Percentiles rank a stretch among this genome's conserved stretches.
Conservation (phyloP, 2,888 invertebrate genomes). For the Pandemis cinnamomeana region DNA sequence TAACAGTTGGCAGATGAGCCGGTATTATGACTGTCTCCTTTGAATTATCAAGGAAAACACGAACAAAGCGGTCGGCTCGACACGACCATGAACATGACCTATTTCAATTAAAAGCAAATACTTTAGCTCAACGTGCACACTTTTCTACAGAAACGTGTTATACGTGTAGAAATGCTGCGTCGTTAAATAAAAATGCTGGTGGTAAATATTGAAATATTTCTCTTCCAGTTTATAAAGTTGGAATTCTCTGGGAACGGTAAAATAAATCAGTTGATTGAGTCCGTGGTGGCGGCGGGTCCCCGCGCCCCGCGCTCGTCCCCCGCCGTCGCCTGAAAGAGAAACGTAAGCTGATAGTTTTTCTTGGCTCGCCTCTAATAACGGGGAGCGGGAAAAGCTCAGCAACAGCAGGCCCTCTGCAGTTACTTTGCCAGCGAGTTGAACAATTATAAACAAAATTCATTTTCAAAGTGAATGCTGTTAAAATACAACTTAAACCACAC, state of each 20-base stretch:
- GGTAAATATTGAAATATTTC: too few species aligned
- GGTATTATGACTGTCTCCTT: not conserved
- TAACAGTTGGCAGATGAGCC: conserved; percentile 3
- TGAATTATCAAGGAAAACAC: not conserved
- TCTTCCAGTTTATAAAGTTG: not conserved
- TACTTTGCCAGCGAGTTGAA: not conserved
- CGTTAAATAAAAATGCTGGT: not conserved
- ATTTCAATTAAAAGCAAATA: not conserved
- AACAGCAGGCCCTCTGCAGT: conserved; percentile 4
- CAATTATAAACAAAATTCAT: not conserved
- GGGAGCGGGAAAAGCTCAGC: not conserved
- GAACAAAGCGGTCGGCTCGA: not conserved
- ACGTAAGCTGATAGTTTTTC: conserved; percentile 43
- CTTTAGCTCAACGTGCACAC: not conserved
- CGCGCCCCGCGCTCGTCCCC: not conserved
- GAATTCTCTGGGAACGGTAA: not conserved
- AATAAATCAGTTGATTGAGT: conserved; percentile 24
- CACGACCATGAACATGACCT: not conserved
- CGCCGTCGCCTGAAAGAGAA: conserved; percentile 2
- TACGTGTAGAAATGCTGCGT: not conserved
- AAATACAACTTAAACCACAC: too few species aligned
- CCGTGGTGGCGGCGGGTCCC: not conserved
- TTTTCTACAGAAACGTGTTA: too few species aligned
- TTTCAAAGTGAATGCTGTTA: too few species aligned
- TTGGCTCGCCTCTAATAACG: conserved; percentile 19